Percentiles rank a stretch among this genome's conserved stretches.
These are phyloP conservation scores for Drosophila ironensis DNA, from an alignment of 1,140 invertebrate genomes.

Conservation along the genomic window DNA sequence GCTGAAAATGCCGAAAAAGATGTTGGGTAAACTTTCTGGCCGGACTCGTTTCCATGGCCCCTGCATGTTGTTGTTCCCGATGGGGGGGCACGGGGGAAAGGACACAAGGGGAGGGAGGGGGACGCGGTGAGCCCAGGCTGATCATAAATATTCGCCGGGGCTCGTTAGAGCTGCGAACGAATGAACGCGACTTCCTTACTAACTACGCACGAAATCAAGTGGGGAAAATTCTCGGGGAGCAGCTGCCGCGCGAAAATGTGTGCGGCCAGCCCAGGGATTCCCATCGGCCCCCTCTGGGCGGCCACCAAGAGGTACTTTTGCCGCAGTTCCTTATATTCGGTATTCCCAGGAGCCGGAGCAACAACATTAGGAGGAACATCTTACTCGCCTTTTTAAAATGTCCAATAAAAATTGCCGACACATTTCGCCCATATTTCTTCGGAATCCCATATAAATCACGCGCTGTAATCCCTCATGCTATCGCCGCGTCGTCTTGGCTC, in stretches of 20 bases:
- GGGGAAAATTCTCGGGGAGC: slow-evolving; percentile 67
- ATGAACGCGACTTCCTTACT: slow-evolving; percentile 79
- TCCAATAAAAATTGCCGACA: slow-evolving; percentile 82
- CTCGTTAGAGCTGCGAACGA: slow-evolving; percentile 72
- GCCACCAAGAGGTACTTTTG: slow-evolving; percentile 43
- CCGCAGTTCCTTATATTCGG: slow-evolving; percentile 72
- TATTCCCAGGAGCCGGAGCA: slow-evolving; percentile 67
- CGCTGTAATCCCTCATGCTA: slow-evolving; percentile 82
- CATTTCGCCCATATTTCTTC: slow-evolving; percentile 82
- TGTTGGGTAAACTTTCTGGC: slow-evolving; percentile 63
- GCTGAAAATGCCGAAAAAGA: slow-evolving; percentile 63
- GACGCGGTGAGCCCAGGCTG: slow-evolving; percentile 30
- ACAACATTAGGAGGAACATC: slow-evolving; percentile 68
- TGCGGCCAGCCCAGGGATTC: slow-evolving; percentile 34
- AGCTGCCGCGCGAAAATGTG: slow-evolving; percentile 69
- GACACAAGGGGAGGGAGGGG: background rate
- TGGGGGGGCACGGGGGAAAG: background rate
- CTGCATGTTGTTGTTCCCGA: slow-evolving; percentile 12
- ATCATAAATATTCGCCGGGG: slow-evolving; percentile 81
- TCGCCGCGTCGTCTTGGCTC: slow-evolving; percentile 76
- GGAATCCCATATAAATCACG: slow-evolving; percentile 82
- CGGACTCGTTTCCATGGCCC: slow-evolving; percentile 28
- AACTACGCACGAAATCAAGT: slow-evolving; percentile 80
- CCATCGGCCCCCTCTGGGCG: background rate
- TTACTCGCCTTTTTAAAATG: slow-evolving; percentile 82